Evolutionary conservation across 1,140 invertebrate species (phyloP), one percentile per base, ranked within the genome.

Genomic region (Paracyclopina nana): DNA sequence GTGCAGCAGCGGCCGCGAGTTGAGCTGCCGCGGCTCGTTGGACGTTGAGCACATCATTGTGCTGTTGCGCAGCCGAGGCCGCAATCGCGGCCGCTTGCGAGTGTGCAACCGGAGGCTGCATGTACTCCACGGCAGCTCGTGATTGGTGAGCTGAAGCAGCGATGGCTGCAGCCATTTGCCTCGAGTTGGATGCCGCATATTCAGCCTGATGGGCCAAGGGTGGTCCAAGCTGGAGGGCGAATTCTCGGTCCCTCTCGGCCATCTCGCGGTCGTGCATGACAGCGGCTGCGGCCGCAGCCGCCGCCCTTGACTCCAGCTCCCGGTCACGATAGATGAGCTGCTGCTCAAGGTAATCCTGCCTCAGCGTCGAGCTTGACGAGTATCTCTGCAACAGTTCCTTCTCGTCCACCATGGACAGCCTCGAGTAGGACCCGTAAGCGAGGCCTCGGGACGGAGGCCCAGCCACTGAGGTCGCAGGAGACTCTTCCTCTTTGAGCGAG

Each of bases 211-310:
- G 42, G 24, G 29, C 20, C 41, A 34, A 26, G 2, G 25, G 24
- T 2, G 34, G 20, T 20, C 46, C 45, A 9, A 53, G 11, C n/a
- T 38, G 18, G 8, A 53, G 16, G 4, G n/a, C 50, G 16, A 54
- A 20, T 9, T 48, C 55, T 4, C 56, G 53, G 26, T 57, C 54
- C 20, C 52, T 51, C 42, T 45, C 29, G 14, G 56, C 24, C 9
- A 54, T 14, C 52, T 55, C 57, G 52, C 54, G 53, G 34, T 57
- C 57, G 6, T n/a, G n/a, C n/a, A n/a, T n/a, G n/a, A n/a, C n/a
- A n/a, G n/a, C n/a, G n/a, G n/a, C n/a, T n/a, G n/a, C n/a, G n/a
- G n/a, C n/a, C n/a, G n/a, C n/a, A n/a, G n/a, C n/a, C n/a, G 56
- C 54, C 14, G 20, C 52, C 43, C 22, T 48, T n/a, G 41, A 50